Evolutionary conservation across 2,113 vertebrate species (phyloP).

Genomic region (Paradoxurus hermaphroditus): DNA sequence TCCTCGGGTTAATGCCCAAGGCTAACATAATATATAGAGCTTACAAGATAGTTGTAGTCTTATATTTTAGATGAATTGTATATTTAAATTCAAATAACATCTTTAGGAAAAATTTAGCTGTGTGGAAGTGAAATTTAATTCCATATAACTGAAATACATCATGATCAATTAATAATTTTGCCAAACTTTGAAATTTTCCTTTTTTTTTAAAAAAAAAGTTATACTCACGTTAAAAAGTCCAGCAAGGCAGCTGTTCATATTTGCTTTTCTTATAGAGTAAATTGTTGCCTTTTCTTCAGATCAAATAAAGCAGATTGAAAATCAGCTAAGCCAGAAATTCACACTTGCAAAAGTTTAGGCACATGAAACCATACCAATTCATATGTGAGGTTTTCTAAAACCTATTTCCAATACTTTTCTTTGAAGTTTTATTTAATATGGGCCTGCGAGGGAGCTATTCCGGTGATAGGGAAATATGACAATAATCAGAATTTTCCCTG

Average conservation of each 20-base stretch:
- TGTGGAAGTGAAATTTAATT: conserved; percentile 20
- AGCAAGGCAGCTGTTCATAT: conserved; percentile 13
- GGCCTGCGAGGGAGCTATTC: background rate
- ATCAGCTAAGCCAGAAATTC: conserved; percentile 18
- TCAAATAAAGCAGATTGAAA: conserved; percentile 23
- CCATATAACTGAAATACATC: conserved; percentile 11
- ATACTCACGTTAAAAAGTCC: background rate
- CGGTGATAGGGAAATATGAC: background rate
- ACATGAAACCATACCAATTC: background rate
- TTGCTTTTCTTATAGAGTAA: conserved; percentile 31
- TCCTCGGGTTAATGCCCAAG: conserved; percentile 44
- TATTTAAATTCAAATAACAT: conserved; percentile 54
- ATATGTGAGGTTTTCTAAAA: background rate
- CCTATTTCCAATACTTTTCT: background rate
- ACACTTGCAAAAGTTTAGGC: conserved; percentile 8
- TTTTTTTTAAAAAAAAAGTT: background rate
- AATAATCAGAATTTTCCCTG: background rate
- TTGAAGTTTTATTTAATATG: conserved; percentile 17
- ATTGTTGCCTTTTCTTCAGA: conserved; percentile 11
- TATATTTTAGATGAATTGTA: conserved; percentile 37
- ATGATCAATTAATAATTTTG: conserved; percentile 36
- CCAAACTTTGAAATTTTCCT: background rate
- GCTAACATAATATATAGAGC: conserved; percentile 5
- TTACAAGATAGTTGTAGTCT: conserved; percentile 46
- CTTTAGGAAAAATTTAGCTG: conserved; percentile 2